Conservation (phyloP, 2,888 invertebrate genomes). For the Tethea ocularis region DNA sequence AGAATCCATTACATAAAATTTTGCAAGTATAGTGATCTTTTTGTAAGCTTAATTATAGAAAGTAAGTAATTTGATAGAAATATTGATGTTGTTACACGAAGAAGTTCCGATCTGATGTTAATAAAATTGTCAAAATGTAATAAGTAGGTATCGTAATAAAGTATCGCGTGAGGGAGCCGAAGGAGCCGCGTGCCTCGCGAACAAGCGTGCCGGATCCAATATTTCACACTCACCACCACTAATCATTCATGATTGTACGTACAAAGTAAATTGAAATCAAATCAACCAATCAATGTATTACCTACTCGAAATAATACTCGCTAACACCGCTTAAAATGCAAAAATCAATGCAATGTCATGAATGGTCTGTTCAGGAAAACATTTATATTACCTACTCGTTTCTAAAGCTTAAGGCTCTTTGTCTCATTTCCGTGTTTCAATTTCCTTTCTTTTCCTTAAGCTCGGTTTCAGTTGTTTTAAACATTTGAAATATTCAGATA, state of each 20-base stretch:
- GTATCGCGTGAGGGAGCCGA: constrained; percentile 51
- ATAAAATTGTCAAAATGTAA: not conserved
- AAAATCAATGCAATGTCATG: not conserved
- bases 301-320: constrained; percentile 17
- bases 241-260: constrained; percentile 72
- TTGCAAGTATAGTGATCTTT: too few relatives aligned
- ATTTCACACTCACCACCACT: constrained; percentile 74
- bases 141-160: not conserved
- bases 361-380: not conserved
- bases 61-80: too few relatives aligned
- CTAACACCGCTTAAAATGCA: constrained; percentile 2
- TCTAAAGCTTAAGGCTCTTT: not conserved
- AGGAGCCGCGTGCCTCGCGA: constrained; percentile 63
- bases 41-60: too few relatives aligned
- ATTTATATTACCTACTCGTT: not conserved
- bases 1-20: too few relatives aligned
- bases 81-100: too few relatives aligned
- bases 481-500: not conserved
- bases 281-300: constrained; percentile 36
- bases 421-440: not conserved
- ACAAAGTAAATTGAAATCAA: constrained; percentile 65
- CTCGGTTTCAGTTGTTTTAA: not conserved
- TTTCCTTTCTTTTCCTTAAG: not conserved
- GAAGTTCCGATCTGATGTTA: too few relatives aligned
- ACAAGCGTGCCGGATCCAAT: constrained; percentile 72